Evolutionary conservation across 92 coral and sea anemone species (phyloP).

Genomic region (Micromussa lordhowensis): DNA sequence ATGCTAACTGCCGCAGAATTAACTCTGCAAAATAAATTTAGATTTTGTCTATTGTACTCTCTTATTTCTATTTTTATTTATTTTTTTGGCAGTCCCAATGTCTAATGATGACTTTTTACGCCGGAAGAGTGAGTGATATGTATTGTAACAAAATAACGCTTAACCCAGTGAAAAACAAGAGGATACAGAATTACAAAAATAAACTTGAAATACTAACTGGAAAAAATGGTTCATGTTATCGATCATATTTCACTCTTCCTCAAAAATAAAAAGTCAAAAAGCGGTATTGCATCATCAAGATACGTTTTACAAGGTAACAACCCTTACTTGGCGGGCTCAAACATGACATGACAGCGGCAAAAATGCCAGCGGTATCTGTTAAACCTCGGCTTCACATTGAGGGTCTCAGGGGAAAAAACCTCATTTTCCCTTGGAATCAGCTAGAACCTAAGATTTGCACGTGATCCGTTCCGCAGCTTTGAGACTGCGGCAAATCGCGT

Average conservation of each 20-base stretch:
- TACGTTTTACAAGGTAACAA: neutral
- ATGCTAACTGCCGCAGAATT: neutral
- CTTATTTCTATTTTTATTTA: neutral
- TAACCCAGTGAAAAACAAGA: neutral
- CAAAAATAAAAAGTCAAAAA: neutral
- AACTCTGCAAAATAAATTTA: neutral
- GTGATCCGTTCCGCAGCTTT: neutral
- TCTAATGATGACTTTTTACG: neutral
- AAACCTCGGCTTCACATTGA: no score
- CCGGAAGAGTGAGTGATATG: constrained; percentile 11
- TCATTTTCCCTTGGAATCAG: neutral
- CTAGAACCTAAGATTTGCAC: neutral
- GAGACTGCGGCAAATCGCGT: neutral
- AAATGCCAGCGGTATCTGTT: no score
- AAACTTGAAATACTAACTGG: neutral
- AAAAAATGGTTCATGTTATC: neutral
- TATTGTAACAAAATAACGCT: neutral
- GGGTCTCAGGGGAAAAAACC: no score
- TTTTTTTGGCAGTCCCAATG: neutral
- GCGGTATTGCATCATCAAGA: no score
- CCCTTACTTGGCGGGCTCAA: neutral
- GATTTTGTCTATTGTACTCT: neutral
- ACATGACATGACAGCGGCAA: neutral
- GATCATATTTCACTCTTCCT: neutral
- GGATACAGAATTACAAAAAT: neutral